These are phyloP conservation scores for Eulemur rubriventer DNA, from an alignment of 2,797 vertebrate genomes.

Conservation along the genomic window DNA sequence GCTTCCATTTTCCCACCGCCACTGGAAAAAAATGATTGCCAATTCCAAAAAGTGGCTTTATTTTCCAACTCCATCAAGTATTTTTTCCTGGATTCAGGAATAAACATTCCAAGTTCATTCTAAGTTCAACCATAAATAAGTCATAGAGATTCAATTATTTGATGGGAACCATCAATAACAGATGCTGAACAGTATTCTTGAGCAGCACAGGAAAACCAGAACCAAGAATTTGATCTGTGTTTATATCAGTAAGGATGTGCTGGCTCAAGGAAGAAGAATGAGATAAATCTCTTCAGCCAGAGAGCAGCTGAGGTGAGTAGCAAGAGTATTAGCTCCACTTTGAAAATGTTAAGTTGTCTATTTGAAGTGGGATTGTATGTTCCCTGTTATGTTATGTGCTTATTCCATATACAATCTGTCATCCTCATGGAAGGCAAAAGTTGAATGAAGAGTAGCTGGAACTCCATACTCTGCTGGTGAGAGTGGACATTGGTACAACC, in stretches of 20 bases:
- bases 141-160: not conserved
- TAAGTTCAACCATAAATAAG: constrained; percentile 18
- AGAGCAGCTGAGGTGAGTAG: not conserved
- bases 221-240: not conserved
- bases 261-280: not conserved
- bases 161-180: not conserved
- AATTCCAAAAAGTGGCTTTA: constrained; percentile 13
- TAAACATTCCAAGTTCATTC: not conserved
- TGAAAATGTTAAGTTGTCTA: not conserved
- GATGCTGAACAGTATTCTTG: not conserved
- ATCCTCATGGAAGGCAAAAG: not conserved
- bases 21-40: not conserved
- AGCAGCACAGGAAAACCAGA: not conserved
- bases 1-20: not conserved
- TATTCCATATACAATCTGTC: not conserved
- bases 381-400: not conserved
- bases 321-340: not conserved
- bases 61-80: not conserved
- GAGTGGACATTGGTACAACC: not conserved
- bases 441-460: not conserved
- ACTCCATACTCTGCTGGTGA: not conserved
- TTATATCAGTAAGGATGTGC: not conserved
- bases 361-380: not conserved
- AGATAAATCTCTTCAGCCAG: not conserved
- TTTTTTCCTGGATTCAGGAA: constrained; percentile 6